phyloP scores from a whole-genome alignment of 2,113 vertebrate genomes.

The Andinoacara biseriatus region DNA sequence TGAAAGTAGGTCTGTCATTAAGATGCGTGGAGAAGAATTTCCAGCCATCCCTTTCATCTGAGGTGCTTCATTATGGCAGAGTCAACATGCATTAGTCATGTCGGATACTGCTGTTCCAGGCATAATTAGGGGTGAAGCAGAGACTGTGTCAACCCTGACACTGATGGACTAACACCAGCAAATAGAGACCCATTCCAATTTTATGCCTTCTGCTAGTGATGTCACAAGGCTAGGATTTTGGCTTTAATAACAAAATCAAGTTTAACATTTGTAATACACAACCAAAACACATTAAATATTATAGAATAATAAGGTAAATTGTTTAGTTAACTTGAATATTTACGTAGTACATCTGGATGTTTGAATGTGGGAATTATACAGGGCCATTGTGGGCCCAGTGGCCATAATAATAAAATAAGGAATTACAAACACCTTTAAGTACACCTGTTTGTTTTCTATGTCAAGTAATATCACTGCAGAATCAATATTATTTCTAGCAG shows the following conservation, averaged over 20 bases:
- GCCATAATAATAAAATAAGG: no score
- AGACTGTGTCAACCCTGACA: slow-evolving; percentile 2
- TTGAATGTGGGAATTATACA: no score
- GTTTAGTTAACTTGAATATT: neutral
- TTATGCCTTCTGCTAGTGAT: neutral
- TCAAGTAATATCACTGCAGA: no score
- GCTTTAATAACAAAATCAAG: neutral
- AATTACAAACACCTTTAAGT: no score
- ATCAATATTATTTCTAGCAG: no score
- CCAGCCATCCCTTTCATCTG: slow-evolving; percentile 55
- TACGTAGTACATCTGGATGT: neutral
- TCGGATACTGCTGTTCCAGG: slow-evolving; percentile 33
- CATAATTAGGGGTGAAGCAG: slow-evolving; percentile 57
- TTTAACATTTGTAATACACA: neutral
- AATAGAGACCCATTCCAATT: neutral
- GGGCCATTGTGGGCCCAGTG: no score
- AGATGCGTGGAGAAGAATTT: slow-evolving; percentile 66
- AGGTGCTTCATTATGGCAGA: slow-evolving; percentile 73
- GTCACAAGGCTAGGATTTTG: neutral
- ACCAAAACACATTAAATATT: neutral
- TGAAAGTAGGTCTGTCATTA: slow-evolving; percentile 62
- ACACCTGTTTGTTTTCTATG: no score
- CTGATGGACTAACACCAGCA: slow-evolving; percentile 30
- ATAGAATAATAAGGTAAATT: neutral
- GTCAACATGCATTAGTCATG: slow-evolving; percentile 76